These are phyloP conservation scores for Belonocnema kinseyi DNA, from an alignment of 1,140 invertebrate species.

Conservation along the genomic window DNA sequence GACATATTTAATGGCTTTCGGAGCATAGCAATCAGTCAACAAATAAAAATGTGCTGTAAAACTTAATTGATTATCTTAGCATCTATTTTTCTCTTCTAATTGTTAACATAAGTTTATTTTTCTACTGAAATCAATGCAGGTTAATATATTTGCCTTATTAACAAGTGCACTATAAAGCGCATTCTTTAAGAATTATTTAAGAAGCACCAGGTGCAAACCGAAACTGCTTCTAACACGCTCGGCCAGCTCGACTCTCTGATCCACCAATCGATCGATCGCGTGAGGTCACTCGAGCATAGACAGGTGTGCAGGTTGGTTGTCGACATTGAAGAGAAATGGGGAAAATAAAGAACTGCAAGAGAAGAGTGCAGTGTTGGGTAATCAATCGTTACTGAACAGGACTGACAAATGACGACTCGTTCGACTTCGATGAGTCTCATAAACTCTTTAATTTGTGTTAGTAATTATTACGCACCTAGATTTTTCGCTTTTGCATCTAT, in stretches of 20 bases:
- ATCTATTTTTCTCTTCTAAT: too few species aligned
- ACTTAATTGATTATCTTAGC: too few species aligned
- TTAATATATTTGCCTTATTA: neutral
- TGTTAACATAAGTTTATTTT: too few species aligned
- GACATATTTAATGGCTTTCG: neutral
- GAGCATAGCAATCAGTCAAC: too few species aligned
- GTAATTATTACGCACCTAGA: neutral
- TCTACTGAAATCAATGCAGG: too few species aligned
- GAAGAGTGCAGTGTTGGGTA: constrained; percentile 19
- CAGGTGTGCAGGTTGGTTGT: constrained; percentile 8
- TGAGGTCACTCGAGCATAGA: constrained; percentile 17
- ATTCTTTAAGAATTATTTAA: neutral
- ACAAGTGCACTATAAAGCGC: neutral
- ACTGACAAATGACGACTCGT: constrained; percentile 24
- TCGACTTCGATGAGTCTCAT: constrained; percentile 8
- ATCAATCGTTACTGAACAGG: constrained; percentile 28
- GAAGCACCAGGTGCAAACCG: constrained; percentile 1
- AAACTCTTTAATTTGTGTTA: constrained; percentile 2
- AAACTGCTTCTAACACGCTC: constrained; percentile 5
- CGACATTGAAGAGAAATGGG: constrained; percentile 30
- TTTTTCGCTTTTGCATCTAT: neutral
- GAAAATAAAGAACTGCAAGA: constrained; percentile 17
- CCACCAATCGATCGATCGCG: constrained; percentile 1
- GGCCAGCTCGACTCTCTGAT: neutral
- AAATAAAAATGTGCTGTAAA: too few species aligned